Percentiles rank a stretch among this genome's conserved stretches.
These are phyloP conservation scores for Zeuzera pyrina DNA, from an alignment of 2,888 invertebrate species.

Conservation along the genomic window DNA sequence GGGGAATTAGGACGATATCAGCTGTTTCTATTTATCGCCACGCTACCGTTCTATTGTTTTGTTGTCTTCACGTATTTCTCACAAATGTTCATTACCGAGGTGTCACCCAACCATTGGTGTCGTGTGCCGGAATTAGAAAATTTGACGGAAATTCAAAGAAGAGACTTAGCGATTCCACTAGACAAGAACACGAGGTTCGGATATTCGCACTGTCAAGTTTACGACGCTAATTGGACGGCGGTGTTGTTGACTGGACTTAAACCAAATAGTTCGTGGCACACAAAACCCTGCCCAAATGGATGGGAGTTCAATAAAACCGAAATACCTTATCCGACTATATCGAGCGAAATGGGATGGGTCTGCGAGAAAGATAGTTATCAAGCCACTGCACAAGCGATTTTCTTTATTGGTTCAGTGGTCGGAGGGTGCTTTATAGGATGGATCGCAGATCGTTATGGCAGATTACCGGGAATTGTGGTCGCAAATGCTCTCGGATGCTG, in stretches of 20 bases:
- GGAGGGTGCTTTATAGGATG: conserved; percentile 11
- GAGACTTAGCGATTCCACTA: conserved; percentile 8
- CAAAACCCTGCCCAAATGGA: conserved; percentile 8
- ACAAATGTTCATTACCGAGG: conserved; percentile 11
- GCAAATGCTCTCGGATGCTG: conserved; percentile 9
- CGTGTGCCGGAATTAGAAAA: conserved; percentile 12
- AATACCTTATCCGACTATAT: conserved; percentile 12
- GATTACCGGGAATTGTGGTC: conserved; percentile 9
- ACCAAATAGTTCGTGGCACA: conserved; percentile 2
- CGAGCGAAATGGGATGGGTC: conserved; percentile 12
- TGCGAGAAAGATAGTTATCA: conserved; percentile 12
- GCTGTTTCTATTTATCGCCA: conserved; percentile 6
- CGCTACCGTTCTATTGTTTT: conserved; percentile 10
- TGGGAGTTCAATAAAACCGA: conserved; percentile 12
- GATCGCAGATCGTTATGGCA: conserved; percentile 10
- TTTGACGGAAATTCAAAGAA: conserved; percentile 8
- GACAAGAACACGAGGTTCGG: conserved; percentile 5
- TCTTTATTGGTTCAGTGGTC: conserved; percentile 10
- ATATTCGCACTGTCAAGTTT: conserved; percentile 7
- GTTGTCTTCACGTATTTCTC: conserved; percentile 11
- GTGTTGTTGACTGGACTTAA: conserved; percentile 3
- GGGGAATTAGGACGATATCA: conserved; percentile 11
- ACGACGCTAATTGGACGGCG: conserved; percentile 10
- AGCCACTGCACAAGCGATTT: conserved; percentile 11
- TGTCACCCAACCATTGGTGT: conserved; percentile 10